These are phyloP conservation scores for Caranx ignobilis DNA, from an alignment of 2,113 vertebrate species.

Conservation along the genomic window DNA sequence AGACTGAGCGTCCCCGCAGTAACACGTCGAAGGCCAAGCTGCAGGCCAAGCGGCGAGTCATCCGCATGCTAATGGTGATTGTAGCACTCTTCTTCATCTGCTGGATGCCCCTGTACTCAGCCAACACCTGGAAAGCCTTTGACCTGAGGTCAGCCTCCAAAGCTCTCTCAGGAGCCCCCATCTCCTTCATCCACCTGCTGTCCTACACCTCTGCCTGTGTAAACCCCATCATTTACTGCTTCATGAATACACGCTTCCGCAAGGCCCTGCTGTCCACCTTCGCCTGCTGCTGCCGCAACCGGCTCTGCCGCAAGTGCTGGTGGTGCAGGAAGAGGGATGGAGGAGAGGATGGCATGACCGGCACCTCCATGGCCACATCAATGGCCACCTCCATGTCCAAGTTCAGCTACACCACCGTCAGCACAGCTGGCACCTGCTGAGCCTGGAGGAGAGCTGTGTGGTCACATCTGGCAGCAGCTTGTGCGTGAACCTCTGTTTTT, in stretches of 20 bases:
- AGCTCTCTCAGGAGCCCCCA: constrained; percentile 89
- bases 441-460: not conserved
- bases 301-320: constrained; percentile 58
- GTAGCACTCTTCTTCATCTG: constrained; percentile 95
- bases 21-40: constrained; percentile 90
- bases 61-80: constrained; percentile 95
- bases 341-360: constrained; percentile 77
- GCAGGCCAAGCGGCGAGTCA: constrained; percentile 91
- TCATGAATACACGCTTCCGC: constrained; percentile 97
- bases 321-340: constrained; percentile 61
- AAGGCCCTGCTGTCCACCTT: constrained; percentile 89
- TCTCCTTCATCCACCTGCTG: constrained; percentile 96
- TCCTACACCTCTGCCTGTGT: constrained; percentile 91
- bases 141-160: constrained; percentile 81
- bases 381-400: constrained; percentile 89
- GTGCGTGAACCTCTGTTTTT: constrained; percentile 26
- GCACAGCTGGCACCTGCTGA: constrained; percentile 87
- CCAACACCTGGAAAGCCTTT: constrained; percentile 95
- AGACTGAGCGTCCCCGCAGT: constrained; percentile 76
- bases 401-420: constrained; percentile 94
- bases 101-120: constrained; percentile 93
- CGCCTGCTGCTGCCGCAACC: constrained; percentile 79
- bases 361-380: constrained; percentile 81
- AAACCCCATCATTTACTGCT: constrained; percentile 97
- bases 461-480: not conserved